Evolutionary conservation across 2,888 invertebrate genomes (phyloP).

Genomic region (Drosophila differens): DNA sequence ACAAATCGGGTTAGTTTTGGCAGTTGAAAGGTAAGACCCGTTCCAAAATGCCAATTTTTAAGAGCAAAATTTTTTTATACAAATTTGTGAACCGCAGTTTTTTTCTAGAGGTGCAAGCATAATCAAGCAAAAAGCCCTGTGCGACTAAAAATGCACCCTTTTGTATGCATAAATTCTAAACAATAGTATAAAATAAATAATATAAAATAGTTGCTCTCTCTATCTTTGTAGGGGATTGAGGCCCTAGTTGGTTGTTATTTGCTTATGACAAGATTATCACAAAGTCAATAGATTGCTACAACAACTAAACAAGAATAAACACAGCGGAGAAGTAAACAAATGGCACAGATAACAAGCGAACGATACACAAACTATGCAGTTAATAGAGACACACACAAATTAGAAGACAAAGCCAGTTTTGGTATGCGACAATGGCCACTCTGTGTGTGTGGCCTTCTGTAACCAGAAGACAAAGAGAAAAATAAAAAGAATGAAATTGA

Average conservation of each 20-base stretch:
- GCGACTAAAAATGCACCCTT: not conserved
- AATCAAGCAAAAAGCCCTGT: no score
- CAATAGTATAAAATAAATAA: not conserved
- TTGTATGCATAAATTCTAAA: not conserved
- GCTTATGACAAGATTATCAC: slow-evolving; percentile 59
- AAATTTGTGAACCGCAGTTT: not conserved
- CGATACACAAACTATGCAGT: slow-evolving; percentile 42
- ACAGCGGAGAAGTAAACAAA: slow-evolving; percentile 49
- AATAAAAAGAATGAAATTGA: slow-evolving; percentile 11
- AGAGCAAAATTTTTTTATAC: not conserved
- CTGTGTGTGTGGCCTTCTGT: slow-evolving; percentile 5
- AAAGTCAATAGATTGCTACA: slow-evolving; percentile 58
- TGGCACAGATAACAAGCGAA: slow-evolving; percentile 44
- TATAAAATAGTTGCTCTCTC: not conserved
- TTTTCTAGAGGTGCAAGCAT: no score
- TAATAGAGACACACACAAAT: slow-evolving; percentile 11
- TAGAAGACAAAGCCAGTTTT: slow-evolving; percentile 52
- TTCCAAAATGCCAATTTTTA: not conserved
- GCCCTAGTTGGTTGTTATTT: slow-evolving; percentile 18
- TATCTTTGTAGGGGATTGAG: not conserved
- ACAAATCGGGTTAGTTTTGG: not conserved
- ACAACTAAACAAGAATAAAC: slow-evolving; percentile 39
- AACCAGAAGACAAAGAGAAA: slow-evolving; percentile 22
- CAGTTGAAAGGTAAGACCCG: not conserved
- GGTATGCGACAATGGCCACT: slow-evolving; percentile 8